Conservation (phyloP, 2,797 vertebrate genomes). For the Nasua narica region DNA sequence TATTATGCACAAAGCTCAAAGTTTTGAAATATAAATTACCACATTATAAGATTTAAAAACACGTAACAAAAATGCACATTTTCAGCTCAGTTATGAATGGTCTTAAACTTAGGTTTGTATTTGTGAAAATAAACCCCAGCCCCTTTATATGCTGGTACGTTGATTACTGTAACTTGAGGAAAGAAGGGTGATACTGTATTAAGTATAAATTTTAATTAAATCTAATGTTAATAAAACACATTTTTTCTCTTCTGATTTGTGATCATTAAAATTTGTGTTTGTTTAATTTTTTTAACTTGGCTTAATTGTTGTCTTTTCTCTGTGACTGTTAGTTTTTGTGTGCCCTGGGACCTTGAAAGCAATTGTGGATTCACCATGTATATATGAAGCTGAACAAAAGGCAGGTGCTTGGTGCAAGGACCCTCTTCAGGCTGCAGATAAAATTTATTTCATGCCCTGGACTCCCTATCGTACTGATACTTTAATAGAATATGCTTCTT, state of each 20-base stretch:
- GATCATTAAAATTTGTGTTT: conserved; percentile 71
- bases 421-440: conserved; percentile 98
- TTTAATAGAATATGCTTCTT: conserved; percentile 96
- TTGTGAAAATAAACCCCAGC: conserved; percentile 75
- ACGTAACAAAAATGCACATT: conserved; percentile 57
- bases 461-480: conserved; percentile 99
- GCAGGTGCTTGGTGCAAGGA: conserved; percentile 99
- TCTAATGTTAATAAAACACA: conserved; percentile 77
- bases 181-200: conserved; percentile 76
- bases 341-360: conserved; percentile 99
- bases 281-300: conserved; percentile 76
- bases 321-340: conserved; percentile 97
- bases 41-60: conserved; percentile 73
- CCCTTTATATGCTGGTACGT: conserved; percentile 72
- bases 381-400: conserved; percentile 99
- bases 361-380: conserved; percentile 96
- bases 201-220: conserved; percentile 74
- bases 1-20: conserved; percentile 74
- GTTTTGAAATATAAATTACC: conserved; percentile 71
- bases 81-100: conserved; percentile 57
- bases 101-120: conserved; percentile 77
- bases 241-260: conserved; percentile 80
- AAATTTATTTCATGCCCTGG: conserved; percentile 99
- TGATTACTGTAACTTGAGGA: conserved; percentile 77
- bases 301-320: conserved; percentile 90